Percentiles rank a stretch among this genome's conserved stretches.
These are phyloP conservation scores for Cuculus canorus DNA, from an alignment of 2,797 vertebrate genomes.

Conservation along the genomic window DNA sequence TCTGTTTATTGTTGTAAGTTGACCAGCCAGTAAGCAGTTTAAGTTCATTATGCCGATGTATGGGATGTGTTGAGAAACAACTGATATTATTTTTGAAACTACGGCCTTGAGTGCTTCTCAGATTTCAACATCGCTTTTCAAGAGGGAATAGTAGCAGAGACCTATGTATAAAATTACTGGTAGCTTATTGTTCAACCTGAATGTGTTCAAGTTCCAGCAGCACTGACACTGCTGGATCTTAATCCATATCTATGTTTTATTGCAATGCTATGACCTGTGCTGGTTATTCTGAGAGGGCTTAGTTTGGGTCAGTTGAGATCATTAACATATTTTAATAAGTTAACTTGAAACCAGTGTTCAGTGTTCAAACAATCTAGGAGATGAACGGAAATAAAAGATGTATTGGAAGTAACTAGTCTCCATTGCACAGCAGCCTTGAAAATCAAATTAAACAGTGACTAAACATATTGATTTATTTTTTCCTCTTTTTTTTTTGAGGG, in stretches of 20 bases:
- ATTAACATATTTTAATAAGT: neutral
- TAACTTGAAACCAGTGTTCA: neutral
- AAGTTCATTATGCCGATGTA: constrained; percentile 2
- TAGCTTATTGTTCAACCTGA: neutral
- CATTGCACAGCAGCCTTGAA: neutral
- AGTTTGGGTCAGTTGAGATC: neutral
- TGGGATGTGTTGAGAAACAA: constrained; percentile 19
- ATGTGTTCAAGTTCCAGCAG: neutral
- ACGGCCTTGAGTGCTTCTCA: neutral
- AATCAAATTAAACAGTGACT: neutral
- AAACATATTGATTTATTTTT: too few species aligned
- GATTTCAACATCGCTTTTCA: neutral
- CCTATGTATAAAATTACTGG: neutral
- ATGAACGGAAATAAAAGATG: neutral
- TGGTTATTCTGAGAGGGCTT: neutral
- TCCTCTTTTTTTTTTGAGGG: too few species aligned
- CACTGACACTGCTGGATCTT: neutral
- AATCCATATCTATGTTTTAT: neutral
- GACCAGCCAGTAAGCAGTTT: neutral
- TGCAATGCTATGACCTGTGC: neutral
- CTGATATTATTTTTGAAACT: neutral
- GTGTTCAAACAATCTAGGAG: neutral
- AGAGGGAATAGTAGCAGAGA: neutral
- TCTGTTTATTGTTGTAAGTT: neutral
- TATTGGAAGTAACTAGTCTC: neutral